A percentile compares a stretch with the other conserved stretches of the same genome.
These are phyloP conservation scores for Pipistrellus kuhlii DNA, from an alignment of 2,797 vertebrate genomes.

Conservation along the genomic window DNA sequence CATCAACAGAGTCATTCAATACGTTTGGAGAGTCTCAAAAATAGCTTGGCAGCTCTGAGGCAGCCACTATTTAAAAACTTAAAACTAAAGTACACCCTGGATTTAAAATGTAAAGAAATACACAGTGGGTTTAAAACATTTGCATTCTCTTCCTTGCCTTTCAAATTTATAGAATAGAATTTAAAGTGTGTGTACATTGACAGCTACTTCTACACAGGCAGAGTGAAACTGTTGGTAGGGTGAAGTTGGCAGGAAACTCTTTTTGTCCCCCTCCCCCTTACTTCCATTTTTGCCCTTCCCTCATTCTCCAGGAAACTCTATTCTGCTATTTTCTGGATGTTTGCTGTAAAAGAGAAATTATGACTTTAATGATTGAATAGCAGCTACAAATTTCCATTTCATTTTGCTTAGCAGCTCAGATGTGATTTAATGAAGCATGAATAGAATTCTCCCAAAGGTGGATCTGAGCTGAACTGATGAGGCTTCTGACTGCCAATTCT, in stretches of 20 bases:
- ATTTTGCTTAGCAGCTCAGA: slow-evolving; percentile 51
- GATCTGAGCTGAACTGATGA: slow-evolving; percentile 25
- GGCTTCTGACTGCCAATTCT: slow-evolving; percentile 28
- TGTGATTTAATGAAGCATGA: slow-evolving; percentile 52
- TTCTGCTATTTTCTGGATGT: background rate
- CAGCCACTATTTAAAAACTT: slow-evolving; percentile 65
- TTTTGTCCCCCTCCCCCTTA: too few relatives aligned
- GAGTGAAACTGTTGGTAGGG: background rate
- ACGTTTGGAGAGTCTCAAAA: slow-evolving; percentile 73
- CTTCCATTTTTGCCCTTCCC: background rate
- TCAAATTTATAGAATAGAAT: slow-evolving; percentile 38
- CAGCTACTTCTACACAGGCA: background rate
- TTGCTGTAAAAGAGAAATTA: slow-evolving; percentile 4
- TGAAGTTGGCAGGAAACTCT: background rate
- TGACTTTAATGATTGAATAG: slow-evolving; percentile 23
- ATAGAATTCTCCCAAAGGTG: slow-evolving; percentile 66
- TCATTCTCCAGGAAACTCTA: background rate
- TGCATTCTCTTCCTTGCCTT: slow-evolving; percentile 22
- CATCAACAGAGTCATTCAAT: slow-evolving; percentile 73
- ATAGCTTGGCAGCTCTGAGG: slow-evolving; percentile 69
- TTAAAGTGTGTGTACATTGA: background rate
- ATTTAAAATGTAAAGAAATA: slow-evolving; percentile 60
- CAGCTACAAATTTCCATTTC: slow-evolving; percentile 36
- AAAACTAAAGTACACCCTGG: slow-evolving; percentile 59
- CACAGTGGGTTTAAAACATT: slow-evolving; percentile 32